Conservation (phyloP, 2,113 vertebrate species). For the Perccottus glenii region DNA sequence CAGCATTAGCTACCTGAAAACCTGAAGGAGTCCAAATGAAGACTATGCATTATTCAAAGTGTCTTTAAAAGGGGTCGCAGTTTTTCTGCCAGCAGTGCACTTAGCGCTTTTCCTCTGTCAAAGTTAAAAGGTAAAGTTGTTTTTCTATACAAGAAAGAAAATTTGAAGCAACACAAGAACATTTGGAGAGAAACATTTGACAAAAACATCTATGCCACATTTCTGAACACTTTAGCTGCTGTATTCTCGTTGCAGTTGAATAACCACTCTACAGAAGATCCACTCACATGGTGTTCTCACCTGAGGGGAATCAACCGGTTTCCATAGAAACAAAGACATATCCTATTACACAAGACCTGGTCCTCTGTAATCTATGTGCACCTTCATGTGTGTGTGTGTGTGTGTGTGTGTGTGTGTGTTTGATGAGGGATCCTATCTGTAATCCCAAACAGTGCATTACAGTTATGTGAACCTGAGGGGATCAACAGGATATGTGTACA, state of each 20-base stretch:
- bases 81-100: background rate
- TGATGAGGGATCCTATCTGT: constrained; percentile 5
- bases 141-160: no score
- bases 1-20: constrained; percentile 1
- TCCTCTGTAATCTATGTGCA: constrained; percentile 2
- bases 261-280: background rate
- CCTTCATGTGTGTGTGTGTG: constrained; percentile 16
- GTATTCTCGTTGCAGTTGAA: background rate
- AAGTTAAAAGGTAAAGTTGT: no score
- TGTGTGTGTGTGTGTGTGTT: constrained; percentile 16
- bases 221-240: background rate
- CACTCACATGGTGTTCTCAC: background rate
- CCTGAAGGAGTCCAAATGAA: constrained; percentile 9
- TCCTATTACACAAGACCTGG: constrained; percentile 2
- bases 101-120: no score
- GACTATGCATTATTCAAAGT: constrained; percentile 35
- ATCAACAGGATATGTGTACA: background rate
- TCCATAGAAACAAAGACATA: constrained; percentile 19
- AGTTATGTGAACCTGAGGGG: background rate
- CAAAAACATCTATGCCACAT: background rate
- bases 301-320: background rate
- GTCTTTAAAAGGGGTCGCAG: background rate
- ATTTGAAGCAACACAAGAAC: no score
- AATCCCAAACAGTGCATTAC: no score
- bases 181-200: no score